These are phyloP conservation scores for Daubentonia madagascariensis DNA, from an alignment of 2,113 vertebrate genomes.

Conservation along the genomic window DNA sequence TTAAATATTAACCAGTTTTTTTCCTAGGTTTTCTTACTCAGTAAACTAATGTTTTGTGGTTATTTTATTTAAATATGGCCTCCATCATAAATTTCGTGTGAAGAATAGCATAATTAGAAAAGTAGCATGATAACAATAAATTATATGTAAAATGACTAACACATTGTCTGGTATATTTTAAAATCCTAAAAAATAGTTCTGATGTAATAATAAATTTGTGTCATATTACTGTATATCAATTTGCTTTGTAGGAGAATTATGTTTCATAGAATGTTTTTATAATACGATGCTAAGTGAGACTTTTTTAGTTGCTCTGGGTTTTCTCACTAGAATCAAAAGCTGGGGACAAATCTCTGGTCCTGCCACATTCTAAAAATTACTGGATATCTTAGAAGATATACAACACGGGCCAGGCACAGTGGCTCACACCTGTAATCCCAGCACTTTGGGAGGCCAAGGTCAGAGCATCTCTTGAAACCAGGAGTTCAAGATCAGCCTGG, in stretches of 20 bases:
- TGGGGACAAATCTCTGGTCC: not conserved
- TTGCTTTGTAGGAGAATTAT: constrained; percentile 19
- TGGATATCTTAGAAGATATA: not conserved
- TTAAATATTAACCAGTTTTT: not conserved
- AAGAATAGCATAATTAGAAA: constrained; percentile 17
- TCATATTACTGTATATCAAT: not conserved
- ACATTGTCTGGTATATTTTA: not conserved
- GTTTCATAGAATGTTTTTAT: not conserved
- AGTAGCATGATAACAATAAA: not conserved
- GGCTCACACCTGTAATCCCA: no score
- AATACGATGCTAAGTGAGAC: not conserved
- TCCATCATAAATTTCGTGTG: not conserved
- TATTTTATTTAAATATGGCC: not conserved
- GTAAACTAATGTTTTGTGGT: not conserved
- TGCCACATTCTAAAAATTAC: not conserved
- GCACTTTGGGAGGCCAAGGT: no score
- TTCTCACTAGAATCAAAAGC: constrained; percentile 12
- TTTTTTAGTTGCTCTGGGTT: not conserved
- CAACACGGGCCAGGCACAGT: not conserved
- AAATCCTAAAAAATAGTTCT: not conserved
- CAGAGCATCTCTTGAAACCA: no score
- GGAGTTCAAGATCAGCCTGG: no score
- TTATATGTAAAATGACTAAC: not conserved
- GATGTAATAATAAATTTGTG: not conserved
- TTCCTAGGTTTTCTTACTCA: not conserved